Percentiles rank a stretch among this genome's conserved stretches.
Evolutionary conservation across 2,113 vertebrate species (phyloP).

Genomic region (Cyprinodon variegatus): DNA sequence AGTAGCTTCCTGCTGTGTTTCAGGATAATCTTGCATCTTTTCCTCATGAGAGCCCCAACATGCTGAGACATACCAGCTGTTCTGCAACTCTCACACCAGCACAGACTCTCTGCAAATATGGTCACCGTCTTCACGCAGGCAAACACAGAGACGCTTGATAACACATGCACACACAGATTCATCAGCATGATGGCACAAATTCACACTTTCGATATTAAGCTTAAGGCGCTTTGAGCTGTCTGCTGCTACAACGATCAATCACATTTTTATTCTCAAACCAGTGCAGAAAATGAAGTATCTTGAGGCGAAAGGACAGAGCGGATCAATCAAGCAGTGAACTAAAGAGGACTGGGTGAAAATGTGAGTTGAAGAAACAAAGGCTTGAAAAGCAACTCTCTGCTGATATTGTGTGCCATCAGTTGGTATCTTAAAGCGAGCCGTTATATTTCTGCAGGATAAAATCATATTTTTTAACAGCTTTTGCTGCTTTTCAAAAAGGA

Average conservation of each 20-base stretch:
- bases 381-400: slow-evolving; percentile 14
- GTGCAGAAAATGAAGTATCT: slow-evolving; percentile 13
- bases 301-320: slow-evolving; percentile 4
- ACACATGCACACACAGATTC: slow-evolving; percentile 13
- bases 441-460: slow-evolving; percentile 21
- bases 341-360: background rate
- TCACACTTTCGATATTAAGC: slow-evolving; percentile 17
- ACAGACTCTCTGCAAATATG: slow-evolving; percentile 16
- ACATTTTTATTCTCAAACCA: slow-evolving; percentile 28
- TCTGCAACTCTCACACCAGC: slow-evolving; percentile 34
- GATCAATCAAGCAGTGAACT: slow-evolving; percentile 42
- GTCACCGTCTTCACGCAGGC: slow-evolving; percentile 18
- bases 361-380: background rate
- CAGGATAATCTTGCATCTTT: slow-evolving; percentile 53
- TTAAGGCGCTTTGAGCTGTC: background rate
- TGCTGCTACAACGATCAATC: slow-evolving; percentile 19
- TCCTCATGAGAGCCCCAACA: slow-evolving; percentile 43
- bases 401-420: slow-evolving; percentile 12
- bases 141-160: slow-evolving; percentile 17
- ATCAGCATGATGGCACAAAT: slow-evolving; percentile 2
- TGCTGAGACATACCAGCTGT: slow-evolving; percentile 61
- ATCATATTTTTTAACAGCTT: slow-evolving; percentile 27
- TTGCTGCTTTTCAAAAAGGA: slow-evolving; percentile 34
- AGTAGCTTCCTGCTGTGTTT: slow-evolving; percentile 66
- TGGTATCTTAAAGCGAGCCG: slow-evolving; percentile 27